Base-by-base conservation (phyloP, 1,140 invertebrate species). In the Diachasmimorpha longicaudata region DNA sequence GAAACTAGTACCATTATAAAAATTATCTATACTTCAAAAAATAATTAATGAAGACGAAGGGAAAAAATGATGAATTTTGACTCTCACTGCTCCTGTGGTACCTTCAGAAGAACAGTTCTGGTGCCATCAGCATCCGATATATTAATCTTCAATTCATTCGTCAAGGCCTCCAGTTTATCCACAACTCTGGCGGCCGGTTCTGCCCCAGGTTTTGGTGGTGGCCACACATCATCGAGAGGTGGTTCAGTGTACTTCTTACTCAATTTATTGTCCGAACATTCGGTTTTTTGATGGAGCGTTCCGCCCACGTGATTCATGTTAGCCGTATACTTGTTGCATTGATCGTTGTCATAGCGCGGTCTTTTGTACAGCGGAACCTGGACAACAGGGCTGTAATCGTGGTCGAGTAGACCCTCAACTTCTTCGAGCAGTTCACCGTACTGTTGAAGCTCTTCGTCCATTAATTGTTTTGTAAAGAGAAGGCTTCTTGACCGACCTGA, bases 401-500 rank as follows among this genome's bases (percentile, higher is more conserved):
- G 89, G 79, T 90, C 89, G 67, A 88, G 67, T 14, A 87, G 73
- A 11, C 85, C 86, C 68, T 87, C 82, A 9, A 85, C 80, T 73
- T 87, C 83, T 46, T 86, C 83, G 68, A 89, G 74, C 42, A 89
- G 23, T 52, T 89, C 86, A 39, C 85, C 79, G n/a, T 85, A 86
- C 70, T 90, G 87, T 25, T 88, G 85, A 36, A 89, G 80, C 36
- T 89, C 87, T 55, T 87, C 83, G 36, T 87, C 83, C 76, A 87
- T 81, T n/a, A 85, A 63, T 70, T 86, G 84, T 23, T 86, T 88
- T 6, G 87, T 87, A 70, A 86, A 88, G 0, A 90, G 78, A 8
- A 90, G 78, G 23, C 84, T 89, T 78, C 89, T 84, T 1, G 89
- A 87, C 71, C 88, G 88, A 74, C 88, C 89, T 89, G 48, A 66